Evolutionary conservation across 1,140 invertebrate species (phyloP), one percentile per base, ranked within the genome.

Genomic region (Mycetomoellerius zeteki): DNA sequence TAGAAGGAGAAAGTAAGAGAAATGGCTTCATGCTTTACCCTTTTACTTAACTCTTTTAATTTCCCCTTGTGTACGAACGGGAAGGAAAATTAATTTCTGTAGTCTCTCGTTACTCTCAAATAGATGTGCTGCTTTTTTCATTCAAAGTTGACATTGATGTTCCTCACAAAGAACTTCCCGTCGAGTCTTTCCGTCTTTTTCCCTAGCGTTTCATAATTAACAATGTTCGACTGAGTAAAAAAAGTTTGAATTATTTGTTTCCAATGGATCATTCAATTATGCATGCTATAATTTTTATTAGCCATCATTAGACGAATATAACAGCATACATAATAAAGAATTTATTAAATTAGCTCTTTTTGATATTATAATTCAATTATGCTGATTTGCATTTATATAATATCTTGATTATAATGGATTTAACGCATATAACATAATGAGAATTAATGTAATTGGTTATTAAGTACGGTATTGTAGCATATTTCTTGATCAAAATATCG

Each of bases 41-140:
- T 19, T 75, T 84, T 75, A 73, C 12, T 43, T 30, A 72, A 72
- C 12, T 30, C 30, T 19, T 65, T 65, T 65, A 73, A 16, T 24
- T 69, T 24, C 10, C n/a, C n/a, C 8, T 37, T 37, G 65, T 27
- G 56, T 8, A 21, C 19, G 8, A 75, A 84, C 27, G 37, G 69
- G 69, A 84, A 84, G 69, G 69, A 19, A 84, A 84, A 84, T 75
- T 84, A 84, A 84, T 84, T 84, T 84, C 69, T 75, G 21, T 50
- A 19, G 14, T 75, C 80, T 73, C 37, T 75, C 54, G 54, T 82
- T 73, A 73, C 37, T 73, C 52, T 82, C 14, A 24, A 60, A 84
- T 24, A 54, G 54, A 84, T 33, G 12, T 47, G 12, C 24, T 37
- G 54, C 4, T 73, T 82, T 82, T 72, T 84, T 37, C 6, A 71